phyloP scores from a whole-genome alignment of 2,113 vertebrate species.

The Silurus asotus region DNA sequence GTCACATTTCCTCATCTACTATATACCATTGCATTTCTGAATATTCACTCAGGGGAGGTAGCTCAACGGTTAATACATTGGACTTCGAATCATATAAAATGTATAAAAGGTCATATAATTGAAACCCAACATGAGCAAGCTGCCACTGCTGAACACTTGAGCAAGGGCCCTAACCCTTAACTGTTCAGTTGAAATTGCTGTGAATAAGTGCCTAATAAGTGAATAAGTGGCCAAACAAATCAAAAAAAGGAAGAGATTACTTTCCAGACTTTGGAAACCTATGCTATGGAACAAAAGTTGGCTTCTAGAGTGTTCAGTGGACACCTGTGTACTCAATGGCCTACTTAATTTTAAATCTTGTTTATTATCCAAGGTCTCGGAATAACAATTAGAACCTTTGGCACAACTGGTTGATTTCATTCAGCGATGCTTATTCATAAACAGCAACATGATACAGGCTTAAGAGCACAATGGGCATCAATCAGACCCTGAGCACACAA shows the following conservation, averaged over 20 bases:
- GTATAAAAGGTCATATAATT: too few relatives aligned
- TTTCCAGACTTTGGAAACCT: not conserved
- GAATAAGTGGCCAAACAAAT: too few relatives aligned
- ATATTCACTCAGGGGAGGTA: not conserved
- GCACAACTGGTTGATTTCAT: conserved; percentile 41
- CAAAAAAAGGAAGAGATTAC: not conserved
- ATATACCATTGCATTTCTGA: not conserved
- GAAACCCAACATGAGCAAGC: too few relatives aligned
- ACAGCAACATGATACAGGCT: conserved; percentile 49
- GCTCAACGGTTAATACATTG: too few relatives aligned
- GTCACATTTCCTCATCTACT: not conserved
- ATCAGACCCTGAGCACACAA: conserved; percentile 39
- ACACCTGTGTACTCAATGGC: not conserved
- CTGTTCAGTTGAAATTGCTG: too few relatives aligned
- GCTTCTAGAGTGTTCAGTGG: not conserved
- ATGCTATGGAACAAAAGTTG: not conserved
- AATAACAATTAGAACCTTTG: conserved; percentile 35
- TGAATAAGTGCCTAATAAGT: too few relatives aligned
- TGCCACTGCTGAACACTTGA: too few relatives aligned
- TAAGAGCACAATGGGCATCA: conserved; percentile 42
- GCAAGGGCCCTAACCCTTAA: too few relatives aligned
- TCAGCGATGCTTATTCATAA: conserved; percentile 43
- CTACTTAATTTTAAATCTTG: conserved; percentile 24
- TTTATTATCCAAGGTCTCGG: conserved; percentile 37
- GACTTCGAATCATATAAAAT: too few relatives aligned